These are phyloP conservation scores for Willisornis vidua DNA, from an alignment of 2,113 vertebrate genomes.

Conservation along the genomic window DNA sequence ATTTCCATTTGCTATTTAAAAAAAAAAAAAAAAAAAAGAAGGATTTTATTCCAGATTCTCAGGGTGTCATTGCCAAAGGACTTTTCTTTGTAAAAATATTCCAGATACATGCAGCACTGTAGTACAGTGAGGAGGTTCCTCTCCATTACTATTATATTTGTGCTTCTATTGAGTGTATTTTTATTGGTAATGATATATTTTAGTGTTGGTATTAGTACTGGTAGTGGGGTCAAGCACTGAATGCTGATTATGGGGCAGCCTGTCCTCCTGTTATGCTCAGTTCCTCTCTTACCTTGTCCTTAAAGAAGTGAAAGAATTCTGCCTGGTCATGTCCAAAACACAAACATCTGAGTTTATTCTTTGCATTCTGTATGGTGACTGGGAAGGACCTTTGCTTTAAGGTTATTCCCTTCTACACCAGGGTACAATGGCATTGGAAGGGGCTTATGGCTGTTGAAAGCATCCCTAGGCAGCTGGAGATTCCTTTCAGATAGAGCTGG, in stretches of 20 bases:
- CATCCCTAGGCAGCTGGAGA: background rate
- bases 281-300: background rate
- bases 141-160: background rate
- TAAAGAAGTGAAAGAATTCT: background rate
- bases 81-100: background rate
- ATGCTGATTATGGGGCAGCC: background rate
- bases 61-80: background rate
- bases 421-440: background rate
- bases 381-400: background rate
- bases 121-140: background rate
- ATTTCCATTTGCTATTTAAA: background rate
- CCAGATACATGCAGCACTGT: background rate
- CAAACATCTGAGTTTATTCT: background rate
- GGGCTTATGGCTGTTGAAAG: background rate
- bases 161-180: background rate
- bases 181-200: background rate
- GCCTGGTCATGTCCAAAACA: background rate
- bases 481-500: background rate
- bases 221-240: background rate
- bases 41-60: background rate
- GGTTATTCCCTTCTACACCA: background rate
- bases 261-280: background rate
- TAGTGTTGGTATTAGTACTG: background rate
- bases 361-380: background rate
- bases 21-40: background rate